Percentiles rank a stretch among this genome's conserved stretches.
phyloP scores from a whole-genome alignment of 2,888 invertebrate genomes.

The Nemurella pictetii region DNA sequence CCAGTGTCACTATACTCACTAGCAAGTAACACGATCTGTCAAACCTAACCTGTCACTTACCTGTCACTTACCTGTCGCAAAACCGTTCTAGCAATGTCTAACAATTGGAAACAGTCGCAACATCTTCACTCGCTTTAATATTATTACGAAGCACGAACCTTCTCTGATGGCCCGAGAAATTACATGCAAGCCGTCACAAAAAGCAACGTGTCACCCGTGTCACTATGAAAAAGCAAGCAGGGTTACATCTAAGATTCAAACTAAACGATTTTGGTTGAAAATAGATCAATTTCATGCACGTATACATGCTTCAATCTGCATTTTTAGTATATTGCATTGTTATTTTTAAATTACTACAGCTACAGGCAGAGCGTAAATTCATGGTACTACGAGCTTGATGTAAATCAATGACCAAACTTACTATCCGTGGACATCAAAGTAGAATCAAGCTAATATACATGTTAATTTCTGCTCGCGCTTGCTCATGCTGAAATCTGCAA shows the following conservation, averaged over 20 bases:
- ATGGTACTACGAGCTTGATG: too few relatives aligned
- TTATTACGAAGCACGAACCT: neutral
- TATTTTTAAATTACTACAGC: too few relatives aligned
- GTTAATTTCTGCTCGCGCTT: neutral
- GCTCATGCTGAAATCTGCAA: neutral
- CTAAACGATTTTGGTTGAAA: neutral
- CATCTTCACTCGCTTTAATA: neutral
- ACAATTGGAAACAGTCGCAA: neutral
- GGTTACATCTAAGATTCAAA: neutral
- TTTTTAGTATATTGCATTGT: neutral
- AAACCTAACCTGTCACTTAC: too few relatives aligned
- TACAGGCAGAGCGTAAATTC: too few relatives aligned
- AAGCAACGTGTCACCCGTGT: neutral
- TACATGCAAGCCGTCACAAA: neutral
- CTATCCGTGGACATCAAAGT: neutral
- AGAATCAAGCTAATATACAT: neutral
- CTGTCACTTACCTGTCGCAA: neutral
- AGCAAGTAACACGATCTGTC: neutral
- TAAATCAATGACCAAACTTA: neutral
- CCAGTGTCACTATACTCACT: too few relatives aligned
- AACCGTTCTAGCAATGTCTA: neutral
- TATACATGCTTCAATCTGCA: neutral
- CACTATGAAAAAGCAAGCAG: neutral
- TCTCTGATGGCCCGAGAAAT: neutral
- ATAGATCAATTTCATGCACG: neutral